Conservation (phyloP, 1,140 invertebrate species). For the Diachasma alloeum region DNA sequence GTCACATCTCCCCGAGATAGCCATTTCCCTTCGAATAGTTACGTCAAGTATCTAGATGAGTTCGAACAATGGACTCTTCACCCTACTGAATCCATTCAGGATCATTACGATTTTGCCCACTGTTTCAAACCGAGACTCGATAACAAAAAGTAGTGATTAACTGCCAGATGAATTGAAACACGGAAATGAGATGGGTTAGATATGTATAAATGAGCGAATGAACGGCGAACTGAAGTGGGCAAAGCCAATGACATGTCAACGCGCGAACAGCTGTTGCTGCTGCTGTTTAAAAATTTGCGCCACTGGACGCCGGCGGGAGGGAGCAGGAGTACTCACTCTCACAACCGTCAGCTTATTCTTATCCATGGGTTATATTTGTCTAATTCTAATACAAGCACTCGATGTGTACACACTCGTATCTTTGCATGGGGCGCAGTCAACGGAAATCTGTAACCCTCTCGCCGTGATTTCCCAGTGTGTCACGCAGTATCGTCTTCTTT, state of each 20-base stretch:
- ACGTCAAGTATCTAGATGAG: too few relatives aligned
- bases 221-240: slow-evolving; percentile 20
- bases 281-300: slow-evolving; percentile 21
- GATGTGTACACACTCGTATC: slow-evolving; percentile 2
- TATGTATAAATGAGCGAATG: slow-evolving; percentile 22
- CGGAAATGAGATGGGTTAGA: background rate
- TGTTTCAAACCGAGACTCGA: too few relatives aligned
- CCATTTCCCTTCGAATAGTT: too few relatives aligned
- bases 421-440: background rate
- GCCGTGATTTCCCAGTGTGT: slow-evolving; percentile 47
- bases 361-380: slow-evolving; percentile 43
- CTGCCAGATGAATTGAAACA: background rate
- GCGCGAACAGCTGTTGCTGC: slow-evolving; percentile 38
- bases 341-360: background rate
- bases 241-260: slow-evolving; percentile 39
- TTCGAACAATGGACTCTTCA: too few relatives aligned
- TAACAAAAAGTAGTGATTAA: too few relatives aligned
- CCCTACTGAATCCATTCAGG: too few relatives aligned
- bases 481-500: slow-evolving; percentile 32
- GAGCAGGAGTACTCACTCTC: background rate
- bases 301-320: background rate
- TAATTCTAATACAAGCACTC: slow-evolving; percentile 41
- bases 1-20: too few relatives aligned
- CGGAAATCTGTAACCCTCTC: background rate
- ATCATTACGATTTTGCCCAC: too few relatives aligned